phyloP scores from a whole-genome alignment of 2,888 invertebrate species.

The Pasiphila rectangulata region DNA sequence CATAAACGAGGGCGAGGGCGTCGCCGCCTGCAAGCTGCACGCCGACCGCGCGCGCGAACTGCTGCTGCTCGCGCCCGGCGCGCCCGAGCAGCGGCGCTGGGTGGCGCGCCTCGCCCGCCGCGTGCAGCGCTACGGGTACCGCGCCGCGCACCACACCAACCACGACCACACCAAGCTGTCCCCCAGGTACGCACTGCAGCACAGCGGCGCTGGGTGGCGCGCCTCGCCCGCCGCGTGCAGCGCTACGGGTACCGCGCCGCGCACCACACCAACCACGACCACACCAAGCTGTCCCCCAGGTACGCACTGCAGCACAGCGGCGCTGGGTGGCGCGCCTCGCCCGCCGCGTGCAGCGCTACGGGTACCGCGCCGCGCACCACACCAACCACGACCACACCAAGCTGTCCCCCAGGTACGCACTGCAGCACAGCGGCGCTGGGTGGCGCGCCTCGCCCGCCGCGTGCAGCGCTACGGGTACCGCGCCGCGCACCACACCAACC shows the following conservation, averaged over 20 bases:
- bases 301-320: constrained; percentile 91
- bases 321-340: constrained; percentile 95
- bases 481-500: constrained; percentile 86
- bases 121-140: constrained; percentile 96
- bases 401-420: constrained; percentile 72
- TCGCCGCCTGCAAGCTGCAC: constrained; percentile 97
- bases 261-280: constrained; percentile 77
- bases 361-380: constrained; percentile 93
- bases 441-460: constrained; percentile 92
- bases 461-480: constrained; percentile 97
- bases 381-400: constrained; percentile 65
- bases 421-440: constrained; percentile 96
- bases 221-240: constrained; percentile 95
- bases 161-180: constrained; percentile 66
- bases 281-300: constrained; percentile 61
- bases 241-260: constrained; percentile 96
- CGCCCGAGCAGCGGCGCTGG: constrained; percentile 96
- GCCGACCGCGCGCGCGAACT: constrained; percentile 98
- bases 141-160: constrained; percentile 87
- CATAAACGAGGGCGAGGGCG: constrained; percentile 87
- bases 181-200: constrained; percentile 84
- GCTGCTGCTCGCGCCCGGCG: constrained; percentile 91
- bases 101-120: constrained; percentile 94
- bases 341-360: constrained; percentile 95
- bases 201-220: constrained; percentile 95